These are phyloP conservation scores for Azemiops feae DNA, from an alignment of 2,113 vertebrate species.

Conservation along the genomic window DNA sequence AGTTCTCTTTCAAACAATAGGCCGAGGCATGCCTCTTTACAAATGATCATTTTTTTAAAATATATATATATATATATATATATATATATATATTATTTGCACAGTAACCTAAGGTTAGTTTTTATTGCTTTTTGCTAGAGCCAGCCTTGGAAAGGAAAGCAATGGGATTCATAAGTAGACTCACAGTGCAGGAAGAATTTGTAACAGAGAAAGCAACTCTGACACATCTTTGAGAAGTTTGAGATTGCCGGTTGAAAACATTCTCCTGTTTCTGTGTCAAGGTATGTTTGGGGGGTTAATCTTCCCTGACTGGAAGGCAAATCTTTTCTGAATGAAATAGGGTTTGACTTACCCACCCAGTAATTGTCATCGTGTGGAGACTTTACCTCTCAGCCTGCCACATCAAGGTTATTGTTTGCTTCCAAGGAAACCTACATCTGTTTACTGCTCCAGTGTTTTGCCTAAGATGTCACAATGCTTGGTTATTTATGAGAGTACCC, in stretches of 20 bases:
- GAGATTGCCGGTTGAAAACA: not conserved
- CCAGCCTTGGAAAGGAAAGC: not conserved
- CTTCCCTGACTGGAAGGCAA: not conserved
- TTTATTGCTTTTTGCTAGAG: not conserved
- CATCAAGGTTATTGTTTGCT: constrained; percentile 17
- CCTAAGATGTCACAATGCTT: not conserved
- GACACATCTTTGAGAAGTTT: not conserved
- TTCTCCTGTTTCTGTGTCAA: not conserved
- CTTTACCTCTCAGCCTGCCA: not conserved
- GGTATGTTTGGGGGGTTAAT: not conserved
- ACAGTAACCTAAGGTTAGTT: not conserved
- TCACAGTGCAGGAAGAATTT: not conserved
- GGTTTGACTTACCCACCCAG: not conserved
- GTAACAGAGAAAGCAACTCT: not conserved
- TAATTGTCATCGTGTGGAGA: not conserved
- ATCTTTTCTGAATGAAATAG: not conserved
- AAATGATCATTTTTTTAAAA: not conserved
- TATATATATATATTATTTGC: not conserved
- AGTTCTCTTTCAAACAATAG: not conserved
- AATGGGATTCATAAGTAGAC: not conserved
- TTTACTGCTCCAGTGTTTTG: not conserved
- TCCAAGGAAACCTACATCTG: not conserved
- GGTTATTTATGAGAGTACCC: not conserved
- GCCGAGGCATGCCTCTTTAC: not conserved
- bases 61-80: no score